Percentiles rank a stretch among this genome's conserved stretches.
Evolutionary conservation across 1,140 invertebrate genomes (phyloP).

Genomic region (Semibalanus balanoides): DNA sequence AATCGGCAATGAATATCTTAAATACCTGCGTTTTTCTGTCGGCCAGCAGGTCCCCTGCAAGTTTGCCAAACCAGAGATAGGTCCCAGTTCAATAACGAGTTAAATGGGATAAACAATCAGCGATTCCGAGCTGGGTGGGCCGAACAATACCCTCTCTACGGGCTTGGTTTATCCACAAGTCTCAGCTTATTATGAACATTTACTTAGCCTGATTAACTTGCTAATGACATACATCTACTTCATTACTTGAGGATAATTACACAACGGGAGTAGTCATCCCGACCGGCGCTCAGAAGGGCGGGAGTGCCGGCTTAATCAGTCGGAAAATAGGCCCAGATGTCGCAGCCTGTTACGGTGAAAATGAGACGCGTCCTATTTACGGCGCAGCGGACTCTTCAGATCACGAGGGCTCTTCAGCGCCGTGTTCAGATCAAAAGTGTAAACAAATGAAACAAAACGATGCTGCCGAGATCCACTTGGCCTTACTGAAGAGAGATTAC

Average conservation of each 20-base stretch:
- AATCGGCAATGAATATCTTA: too few relatives aligned
- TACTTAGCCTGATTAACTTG: slow-evolving; percentile 2
- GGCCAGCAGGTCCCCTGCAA: too few relatives aligned
- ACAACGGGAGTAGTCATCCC: not conserved
- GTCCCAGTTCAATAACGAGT: too few relatives aligned
- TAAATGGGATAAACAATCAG: not conserved
- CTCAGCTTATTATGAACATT: not conserved
- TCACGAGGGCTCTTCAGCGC: not conserved
- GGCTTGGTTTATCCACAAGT: not conserved
- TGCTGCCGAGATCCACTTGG: not conserved
- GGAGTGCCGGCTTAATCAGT: not conserved
- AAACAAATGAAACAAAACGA: not conserved
- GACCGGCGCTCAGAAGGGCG: not conserved
- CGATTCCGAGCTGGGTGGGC: not conserved
- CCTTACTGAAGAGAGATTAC: not conserved
- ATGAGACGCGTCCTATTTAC: not conserved
- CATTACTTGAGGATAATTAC: slow-evolving; percentile 1
- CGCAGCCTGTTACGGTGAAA: not conserved
- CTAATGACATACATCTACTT: not conserved
- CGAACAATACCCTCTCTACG: not conserved
- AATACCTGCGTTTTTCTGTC: too few relatives aligned
- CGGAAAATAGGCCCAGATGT: not conserved
- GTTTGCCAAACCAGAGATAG: too few relatives aligned
- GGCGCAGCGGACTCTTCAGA: not conserved
- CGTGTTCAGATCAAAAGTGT: not conserved